Evolutionary conservation across 2,888 invertebrate genomes (phyloP).

Genomic region (Linnaemya tessellans): DNA sequence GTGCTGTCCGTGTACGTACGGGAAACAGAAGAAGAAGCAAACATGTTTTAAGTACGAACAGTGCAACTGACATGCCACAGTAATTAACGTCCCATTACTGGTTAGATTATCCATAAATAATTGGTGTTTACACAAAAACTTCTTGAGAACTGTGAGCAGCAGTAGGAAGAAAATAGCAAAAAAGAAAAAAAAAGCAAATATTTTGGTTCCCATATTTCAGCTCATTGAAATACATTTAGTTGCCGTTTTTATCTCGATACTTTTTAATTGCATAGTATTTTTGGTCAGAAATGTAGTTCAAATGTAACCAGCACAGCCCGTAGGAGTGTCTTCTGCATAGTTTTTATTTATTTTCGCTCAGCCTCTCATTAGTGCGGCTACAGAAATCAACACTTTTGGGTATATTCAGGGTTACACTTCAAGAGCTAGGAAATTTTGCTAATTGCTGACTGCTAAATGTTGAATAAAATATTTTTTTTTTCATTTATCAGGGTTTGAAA

Average conservation of each 20-base stretch:
- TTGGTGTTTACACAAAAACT: constrained; percentile 76
- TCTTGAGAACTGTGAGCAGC: constrained; percentile 28
- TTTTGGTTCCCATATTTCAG: constrained; percentile 15
- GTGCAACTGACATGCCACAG: constrained; percentile 78
- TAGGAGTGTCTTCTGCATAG: constrained; percentile 64
- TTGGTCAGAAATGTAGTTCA: constrained; percentile 55
- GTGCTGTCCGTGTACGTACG: not conserved
- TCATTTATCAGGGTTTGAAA: not conserved
- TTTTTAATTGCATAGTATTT: constrained; percentile 46
- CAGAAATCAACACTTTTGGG: constrained; percentile 12
- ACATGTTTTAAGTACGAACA: constrained; percentile 18
- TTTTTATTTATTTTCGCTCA: constrained; percentile 40
- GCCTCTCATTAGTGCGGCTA: constrained; percentile 36
- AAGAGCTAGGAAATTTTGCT: constrained; percentile 19
- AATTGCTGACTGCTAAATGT: constrained; percentile 35
- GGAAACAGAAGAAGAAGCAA: constrained; percentile 17
- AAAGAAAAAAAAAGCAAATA: not conserved
- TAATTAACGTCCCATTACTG: constrained; percentile 83
- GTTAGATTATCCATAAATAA: constrained; percentile 83
- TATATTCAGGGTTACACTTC: not conserved
- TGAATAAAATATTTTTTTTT: not conserved
- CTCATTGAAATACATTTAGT: constrained; percentile 58
- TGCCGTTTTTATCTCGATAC: constrained; percentile 67
- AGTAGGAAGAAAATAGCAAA: not conserved
- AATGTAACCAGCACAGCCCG: constrained; percentile 23